A percentile compares a stretch with the other conserved stretches of the same genome.
These are phyloP conservation scores for Cyrtodaria siliqua DNA, from an alignment of 2,888 invertebrate species.

Conservation along the genomic window DNA sequence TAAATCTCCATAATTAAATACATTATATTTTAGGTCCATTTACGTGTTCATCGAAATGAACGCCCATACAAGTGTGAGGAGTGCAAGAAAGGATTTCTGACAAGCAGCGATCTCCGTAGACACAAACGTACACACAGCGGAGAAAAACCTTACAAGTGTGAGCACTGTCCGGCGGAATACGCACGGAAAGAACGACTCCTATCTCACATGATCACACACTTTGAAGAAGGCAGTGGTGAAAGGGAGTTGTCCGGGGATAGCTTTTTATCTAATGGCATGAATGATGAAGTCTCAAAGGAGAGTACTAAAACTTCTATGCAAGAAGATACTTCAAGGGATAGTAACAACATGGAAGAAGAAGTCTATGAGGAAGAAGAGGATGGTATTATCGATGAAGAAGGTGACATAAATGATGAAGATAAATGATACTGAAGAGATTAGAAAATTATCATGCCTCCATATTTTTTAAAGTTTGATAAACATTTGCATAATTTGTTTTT, in stretches of 20 bases:
- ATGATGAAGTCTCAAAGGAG: slow-evolving; percentile 2
- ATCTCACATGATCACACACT: slow-evolving; percentile 45
- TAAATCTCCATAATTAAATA: too few species aligned
- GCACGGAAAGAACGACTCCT: slow-evolving; percentile 58
- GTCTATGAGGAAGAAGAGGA: too few species aligned
- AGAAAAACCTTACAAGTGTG: slow-evolving; percentile 60
- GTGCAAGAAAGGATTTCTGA: slow-evolving; percentile 64
- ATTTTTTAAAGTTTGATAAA: too few species aligned
- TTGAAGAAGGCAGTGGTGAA: slow-evolving; percentile 37
- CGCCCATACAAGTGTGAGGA: slow-evolving; percentile 56
- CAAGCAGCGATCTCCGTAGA: slow-evolving; percentile 59
- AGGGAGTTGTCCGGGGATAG: slow-evolving; percentile 16
- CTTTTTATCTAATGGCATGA: background rate
- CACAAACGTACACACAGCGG: slow-evolving; percentile 60
- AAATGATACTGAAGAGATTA: too few species aligned
- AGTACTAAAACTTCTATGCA: background rate
- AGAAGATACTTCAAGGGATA: slow-evolving; percentile 23
- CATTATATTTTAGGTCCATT: slow-evolving; percentile 46
- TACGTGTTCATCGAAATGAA: slow-evolving; percentile 58
- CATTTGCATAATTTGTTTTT: too few species aligned
- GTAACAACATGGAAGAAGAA: slow-evolving; percentile 21
- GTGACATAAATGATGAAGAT: too few species aligned
- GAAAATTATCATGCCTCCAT: too few species aligned
- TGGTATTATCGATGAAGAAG: too few species aligned
- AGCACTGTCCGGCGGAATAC: slow-evolving; percentile 50